Conservation (phyloP, 2,888 invertebrate genomes). For the Rhagonycha lutea region DNA sequence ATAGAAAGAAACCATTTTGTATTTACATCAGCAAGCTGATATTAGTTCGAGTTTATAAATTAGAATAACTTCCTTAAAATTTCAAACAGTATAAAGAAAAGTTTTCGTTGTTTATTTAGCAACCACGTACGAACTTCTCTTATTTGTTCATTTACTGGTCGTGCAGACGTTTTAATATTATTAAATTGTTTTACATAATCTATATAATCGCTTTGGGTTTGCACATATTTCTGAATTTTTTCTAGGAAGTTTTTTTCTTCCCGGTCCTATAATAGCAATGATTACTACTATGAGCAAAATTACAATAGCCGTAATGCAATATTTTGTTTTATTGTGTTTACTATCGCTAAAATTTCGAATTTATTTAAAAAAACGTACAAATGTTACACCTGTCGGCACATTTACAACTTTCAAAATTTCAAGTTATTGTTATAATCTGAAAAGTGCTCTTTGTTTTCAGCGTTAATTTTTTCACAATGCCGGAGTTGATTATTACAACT, state of each 20-base stretch:
- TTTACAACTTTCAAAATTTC: neutral
- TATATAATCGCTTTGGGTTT: neutral
- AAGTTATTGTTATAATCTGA: neutral
- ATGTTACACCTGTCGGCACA: neutral
- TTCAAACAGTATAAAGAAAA: too few species aligned
- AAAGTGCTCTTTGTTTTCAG: neutral
- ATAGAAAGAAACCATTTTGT: neutral
- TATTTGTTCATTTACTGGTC: too few species aligned
- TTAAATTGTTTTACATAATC: neutral
- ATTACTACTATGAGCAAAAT: neutral
- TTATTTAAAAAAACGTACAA: neutral
- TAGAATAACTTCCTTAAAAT: too few species aligned
- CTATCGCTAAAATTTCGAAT: neutral
- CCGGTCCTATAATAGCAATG: neutral
- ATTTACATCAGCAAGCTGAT: constrained; percentile 53
- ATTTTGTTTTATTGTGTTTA: neutral
- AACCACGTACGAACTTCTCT: too few species aligned
- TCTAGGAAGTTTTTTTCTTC: neutral
- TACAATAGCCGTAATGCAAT: neutral
- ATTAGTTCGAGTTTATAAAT: constrained; percentile 23
- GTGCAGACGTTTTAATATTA: neutral
- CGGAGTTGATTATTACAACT: too few species aligned
- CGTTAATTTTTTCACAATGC: too few species aligned
- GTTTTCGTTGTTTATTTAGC: too few species aligned
- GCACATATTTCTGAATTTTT: neutral